These are phyloP conservation scores for Leiothrix lutea DNA, from an alignment of 2,113 vertebrate species.

Conservation along the genomic window DNA sequence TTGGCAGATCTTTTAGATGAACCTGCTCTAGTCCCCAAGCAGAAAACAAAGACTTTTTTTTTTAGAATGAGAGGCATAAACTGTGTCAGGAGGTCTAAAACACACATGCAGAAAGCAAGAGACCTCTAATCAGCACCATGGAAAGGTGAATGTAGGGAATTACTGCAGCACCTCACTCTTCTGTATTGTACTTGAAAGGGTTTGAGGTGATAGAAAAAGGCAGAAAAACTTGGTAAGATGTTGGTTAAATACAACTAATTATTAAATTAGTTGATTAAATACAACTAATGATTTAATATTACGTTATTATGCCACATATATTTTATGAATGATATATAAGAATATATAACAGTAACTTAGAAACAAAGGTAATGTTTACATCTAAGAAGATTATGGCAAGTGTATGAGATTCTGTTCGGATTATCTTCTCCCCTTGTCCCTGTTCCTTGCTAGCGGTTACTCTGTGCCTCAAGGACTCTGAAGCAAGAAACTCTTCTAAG, in stretches of 20 bases:
- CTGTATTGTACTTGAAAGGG: neutral
- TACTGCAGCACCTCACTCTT: neutral
- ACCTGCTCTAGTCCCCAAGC: neutral
- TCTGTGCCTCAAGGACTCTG: neutral
- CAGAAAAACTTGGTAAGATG: neutral
- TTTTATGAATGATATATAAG: rapidly evolving
- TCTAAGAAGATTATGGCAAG: neutral
- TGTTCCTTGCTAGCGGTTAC: neutral
- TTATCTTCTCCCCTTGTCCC: rapidly evolving
- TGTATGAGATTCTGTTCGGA: rapidly evolving
- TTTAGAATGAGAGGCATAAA: neutral
- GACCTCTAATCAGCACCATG: neutral
- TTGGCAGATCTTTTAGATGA: neutral
- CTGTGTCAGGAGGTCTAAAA: neutral
- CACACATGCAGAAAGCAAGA: neutral
- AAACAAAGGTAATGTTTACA: neutral
- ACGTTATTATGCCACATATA: rapidly evolving
- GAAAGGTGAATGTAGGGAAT: neutral
- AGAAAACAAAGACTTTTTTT: neutral
- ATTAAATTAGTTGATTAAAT: no score
- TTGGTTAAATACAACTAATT: neutral
- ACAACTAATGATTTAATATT: neutral
- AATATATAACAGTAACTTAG: neutral
- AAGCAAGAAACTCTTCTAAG: neutral
- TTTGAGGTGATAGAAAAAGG: neutral